Evolutionary conservation across 1,140 invertebrate species (phyloP), one percentile per base, ranked within the genome.

Genomic region (Theocolax elegans): DNA sequence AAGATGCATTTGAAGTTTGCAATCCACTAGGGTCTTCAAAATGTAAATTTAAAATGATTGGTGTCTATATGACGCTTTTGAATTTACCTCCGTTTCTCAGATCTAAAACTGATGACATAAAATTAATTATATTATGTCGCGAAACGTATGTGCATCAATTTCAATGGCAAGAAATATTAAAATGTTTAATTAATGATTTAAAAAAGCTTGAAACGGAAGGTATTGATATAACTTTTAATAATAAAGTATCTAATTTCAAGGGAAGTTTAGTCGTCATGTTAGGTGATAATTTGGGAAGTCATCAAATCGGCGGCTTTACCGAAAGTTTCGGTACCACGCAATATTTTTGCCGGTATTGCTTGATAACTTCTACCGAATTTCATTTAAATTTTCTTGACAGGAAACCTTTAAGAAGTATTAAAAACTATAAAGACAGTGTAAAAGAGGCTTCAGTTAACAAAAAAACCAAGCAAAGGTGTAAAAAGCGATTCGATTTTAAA

Each of bases 1-100:
- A 72, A 59, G 69, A 75, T 29, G 69, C 69, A 1, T 67, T 75
- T 23, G 72, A 73, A 67, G 25, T 75, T 29, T 72, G 71, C 15
- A 75, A 73, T 60, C 74, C 74, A 17, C 31, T 75, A 44, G 71
- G 71, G 1, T 48, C 59, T 9, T 67, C 69, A 15, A 69, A 67
- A 68, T 46, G 35, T 17, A 72, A 67, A 73, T 64, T 62, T 17
- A 75, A 75, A 58, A 53, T 73, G 21, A 23, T 71, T 4, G 71
- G 42, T 12, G 40, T 73, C 29, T 72, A 75, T 29, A 64, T 75
- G 65, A 58, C 48, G 0, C 2, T 75, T 15, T 44, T 49, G 1
- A 75, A 75, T 64, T 35, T 75, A 51, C 60, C 68, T 27, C 15
- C 62, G 48, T 63, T 70, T 42, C 65, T 65, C 25, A 46, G 25